These are phyloP conservation scores for Heliangelus exortis DNA, from an alignment of 2,797 vertebrate species.

Conservation along the genomic window DNA sequence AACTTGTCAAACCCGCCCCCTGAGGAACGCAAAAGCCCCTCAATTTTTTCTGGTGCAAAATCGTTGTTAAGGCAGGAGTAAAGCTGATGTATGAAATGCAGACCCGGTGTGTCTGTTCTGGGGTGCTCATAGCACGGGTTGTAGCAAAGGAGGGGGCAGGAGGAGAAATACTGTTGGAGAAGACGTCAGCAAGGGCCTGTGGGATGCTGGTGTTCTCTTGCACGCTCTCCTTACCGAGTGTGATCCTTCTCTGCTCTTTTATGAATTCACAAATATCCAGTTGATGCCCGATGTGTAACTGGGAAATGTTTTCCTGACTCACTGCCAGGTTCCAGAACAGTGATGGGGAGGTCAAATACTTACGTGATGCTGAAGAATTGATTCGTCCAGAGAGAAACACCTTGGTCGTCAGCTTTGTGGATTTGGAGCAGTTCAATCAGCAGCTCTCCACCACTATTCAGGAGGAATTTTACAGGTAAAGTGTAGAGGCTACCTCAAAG, in stretches of 20 bases:
- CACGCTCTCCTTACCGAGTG: fast-evolving
- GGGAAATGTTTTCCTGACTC: neutral
- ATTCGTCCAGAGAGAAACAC: conserved; percentile 97
- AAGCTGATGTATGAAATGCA: neutral
- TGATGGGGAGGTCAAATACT: conserved; percentile 94
- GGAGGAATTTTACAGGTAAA: conserved; percentile 96
- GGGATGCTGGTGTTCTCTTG: neutral
- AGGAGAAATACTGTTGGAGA: neutral
- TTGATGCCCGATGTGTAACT: neutral
- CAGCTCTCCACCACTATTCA: conserved; percentile 96
- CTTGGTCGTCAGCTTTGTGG: conserved; percentile 88
- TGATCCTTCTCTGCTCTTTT: neutral
- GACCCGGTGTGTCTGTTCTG: fast-evolving
- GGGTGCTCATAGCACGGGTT: fast-evolving
- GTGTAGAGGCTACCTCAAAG: conserved; percentile 23
- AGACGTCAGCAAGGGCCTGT: neutral
- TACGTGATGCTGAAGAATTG: conserved; percentile 92
- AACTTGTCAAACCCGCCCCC: neutral
- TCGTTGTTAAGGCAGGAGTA: neutral
- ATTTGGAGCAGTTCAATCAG: conserved; percentile 96
- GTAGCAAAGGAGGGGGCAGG: too few relatives aligned
- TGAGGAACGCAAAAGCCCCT: too few relatives aligned
- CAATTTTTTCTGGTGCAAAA: too few relatives aligned
- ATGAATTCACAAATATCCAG: neutral
- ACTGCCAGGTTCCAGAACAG: conserved; percentile 87